Evolutionary conservation across 2,888 invertebrate genomes (phyloP).

Genomic region (Andrena minutula): DNA sequence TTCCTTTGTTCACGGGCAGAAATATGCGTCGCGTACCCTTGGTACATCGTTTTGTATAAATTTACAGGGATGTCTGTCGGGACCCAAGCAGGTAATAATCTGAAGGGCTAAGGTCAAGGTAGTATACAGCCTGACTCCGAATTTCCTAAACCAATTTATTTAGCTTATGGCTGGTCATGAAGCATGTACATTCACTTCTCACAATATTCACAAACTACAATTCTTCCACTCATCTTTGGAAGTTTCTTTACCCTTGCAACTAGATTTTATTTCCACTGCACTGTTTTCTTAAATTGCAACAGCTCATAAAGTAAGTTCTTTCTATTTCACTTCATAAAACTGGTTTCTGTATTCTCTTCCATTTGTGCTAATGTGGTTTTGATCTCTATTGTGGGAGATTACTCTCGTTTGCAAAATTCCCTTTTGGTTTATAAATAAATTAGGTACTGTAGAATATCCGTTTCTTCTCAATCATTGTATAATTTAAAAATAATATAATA

Average conservation of each 20-base stretch:
- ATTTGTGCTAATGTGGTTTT: no score
- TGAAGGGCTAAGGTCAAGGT: not conserved
- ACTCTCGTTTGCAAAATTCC: no score
- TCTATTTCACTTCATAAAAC: no score
- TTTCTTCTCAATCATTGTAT: no score
- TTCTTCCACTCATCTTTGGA: not conserved
- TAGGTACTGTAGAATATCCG: no score
- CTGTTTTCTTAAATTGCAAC: not conserved
- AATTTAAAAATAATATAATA: no score
- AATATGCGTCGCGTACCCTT: not conserved
- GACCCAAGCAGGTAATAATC: constrained; percentile 4
- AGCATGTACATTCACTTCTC: not conserved
- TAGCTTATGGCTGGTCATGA: not conserved
- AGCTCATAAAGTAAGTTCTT: no score
- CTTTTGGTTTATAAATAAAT: no score
- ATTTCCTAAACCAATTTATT: constrained; percentile 6
- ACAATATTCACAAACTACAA: not conserved
- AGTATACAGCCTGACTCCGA: not conserved
- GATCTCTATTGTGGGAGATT: no score
- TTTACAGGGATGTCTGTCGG: not conserved
- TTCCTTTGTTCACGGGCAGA: not conserved
- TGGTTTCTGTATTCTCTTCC: no score
- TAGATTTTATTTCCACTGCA: not conserved
- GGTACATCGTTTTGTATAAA: not conserved
- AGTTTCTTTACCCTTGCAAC: not conserved